phyloP scores from a whole-genome alignment of 1,140 invertebrate species.

The Whitmania pigra region DNA sequence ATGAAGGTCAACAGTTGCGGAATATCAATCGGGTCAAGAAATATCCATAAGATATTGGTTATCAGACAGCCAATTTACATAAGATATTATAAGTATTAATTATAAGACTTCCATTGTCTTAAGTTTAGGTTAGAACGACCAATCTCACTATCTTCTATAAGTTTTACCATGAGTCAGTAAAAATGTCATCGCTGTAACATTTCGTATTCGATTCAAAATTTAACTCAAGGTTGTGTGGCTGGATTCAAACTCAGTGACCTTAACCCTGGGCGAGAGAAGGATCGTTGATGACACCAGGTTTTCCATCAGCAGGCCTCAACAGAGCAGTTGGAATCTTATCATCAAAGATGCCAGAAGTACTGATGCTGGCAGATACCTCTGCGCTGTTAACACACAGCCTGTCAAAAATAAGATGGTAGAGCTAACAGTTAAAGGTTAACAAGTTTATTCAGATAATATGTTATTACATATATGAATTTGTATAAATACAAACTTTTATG shows the following conservation, averaged over 20 bases:
- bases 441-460: neutral
- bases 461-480: too few relatives aligned
- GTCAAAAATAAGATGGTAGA: slow-evolving; percentile 37
- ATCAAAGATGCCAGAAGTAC: slow-evolving; percentile 30
- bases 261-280: slow-evolving; percentile 31
- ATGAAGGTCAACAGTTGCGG: too few relatives aligned
- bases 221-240: slow-evolving; percentile 36
- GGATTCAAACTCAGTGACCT: slow-evolving; percentile 29
- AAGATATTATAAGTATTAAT: too few relatives aligned
- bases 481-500: neutral
- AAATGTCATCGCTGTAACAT: too few relatives aligned
- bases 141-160: too few relatives aligned
- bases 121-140: too few relatives aligned
- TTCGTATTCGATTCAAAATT: too few relatives aligned
- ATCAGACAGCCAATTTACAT: too few relatives aligned
- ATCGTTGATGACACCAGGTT: slow-evolving; percentile 34
- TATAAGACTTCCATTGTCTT: too few relatives aligned
- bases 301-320: slow-evolving; percentile 33
- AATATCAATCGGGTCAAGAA: too few relatives aligned
- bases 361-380: slow-evolving; percentile 34
- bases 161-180: too few relatives aligned
- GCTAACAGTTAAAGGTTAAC: slow-evolving; percentile 34
- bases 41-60: too few relatives aligned
- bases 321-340: slow-evolving; percentile 35
- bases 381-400: slow-evolving; percentile 37